Conservation (phyloP, 2,888 invertebrate species). For the Theretra japonica region DNA sequence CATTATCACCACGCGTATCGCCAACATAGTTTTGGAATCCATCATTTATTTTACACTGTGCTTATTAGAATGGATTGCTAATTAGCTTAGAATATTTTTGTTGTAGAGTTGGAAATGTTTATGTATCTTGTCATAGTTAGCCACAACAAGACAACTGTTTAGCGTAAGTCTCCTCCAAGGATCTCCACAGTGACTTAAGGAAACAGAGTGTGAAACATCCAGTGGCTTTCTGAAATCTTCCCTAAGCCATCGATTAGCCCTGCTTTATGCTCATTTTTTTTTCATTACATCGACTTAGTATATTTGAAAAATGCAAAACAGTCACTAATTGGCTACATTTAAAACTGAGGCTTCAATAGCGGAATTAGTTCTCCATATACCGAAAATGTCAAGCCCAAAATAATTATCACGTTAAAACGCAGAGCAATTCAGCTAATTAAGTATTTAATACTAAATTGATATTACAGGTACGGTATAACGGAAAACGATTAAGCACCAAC, state of each 20-base stretch:
- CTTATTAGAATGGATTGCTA: not conserved
- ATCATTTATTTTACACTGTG: not conserved
- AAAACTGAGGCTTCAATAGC: not conserved
- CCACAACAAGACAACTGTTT: no score
- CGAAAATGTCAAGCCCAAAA: slow-evolving; percentile 4
- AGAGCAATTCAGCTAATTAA: slow-evolving; percentile 26
- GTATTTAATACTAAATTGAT: slow-evolving; percentile 26
- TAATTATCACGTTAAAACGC: slow-evolving; percentile 15
- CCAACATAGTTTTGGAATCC: not conserved
- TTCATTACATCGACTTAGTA: not conserved
- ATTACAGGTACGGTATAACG: slow-evolving; percentile 20
- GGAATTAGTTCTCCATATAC: not conserved
- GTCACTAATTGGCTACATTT: not conserved
- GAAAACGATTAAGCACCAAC: slow-evolving; percentile 27
- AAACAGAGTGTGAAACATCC: no score
- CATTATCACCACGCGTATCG: slow-evolving; percentile 1
- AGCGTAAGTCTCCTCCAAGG: no score
- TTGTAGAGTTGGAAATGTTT: no score
- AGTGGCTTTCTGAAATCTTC: no score
- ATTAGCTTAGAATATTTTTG: not conserved
- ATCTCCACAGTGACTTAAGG: no score
- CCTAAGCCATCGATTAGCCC: no score
- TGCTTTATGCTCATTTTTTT: not conserved
- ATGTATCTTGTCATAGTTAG: no score
- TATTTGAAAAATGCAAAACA: not conserved